Evolutionary conservation across 2,888 invertebrate genomes (phyloP).

Genomic region (Melinaea marsaeus): DNA sequence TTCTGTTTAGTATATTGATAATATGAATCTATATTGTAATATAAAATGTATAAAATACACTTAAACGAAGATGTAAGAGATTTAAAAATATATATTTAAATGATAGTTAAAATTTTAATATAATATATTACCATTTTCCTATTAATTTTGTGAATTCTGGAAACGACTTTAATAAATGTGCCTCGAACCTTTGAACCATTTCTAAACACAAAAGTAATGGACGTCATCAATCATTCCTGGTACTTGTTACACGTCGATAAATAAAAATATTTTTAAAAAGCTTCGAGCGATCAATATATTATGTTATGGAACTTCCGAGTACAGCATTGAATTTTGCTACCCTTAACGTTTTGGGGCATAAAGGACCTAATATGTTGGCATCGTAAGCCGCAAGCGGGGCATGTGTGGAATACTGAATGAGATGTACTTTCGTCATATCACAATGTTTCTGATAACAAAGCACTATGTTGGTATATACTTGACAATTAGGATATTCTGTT

Average conservation of each 20-base stretch:
- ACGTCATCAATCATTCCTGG: neutral
- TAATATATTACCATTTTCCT: neutral
- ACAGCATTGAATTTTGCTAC: slow-evolving; percentile 22
- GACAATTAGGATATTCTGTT: too few relatives aligned
- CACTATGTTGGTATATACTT: too few relatives aligned
- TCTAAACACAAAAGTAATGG: neutral
- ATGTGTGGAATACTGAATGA: slow-evolving; percentile 10
- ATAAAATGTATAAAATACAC: too few relatives aligned
- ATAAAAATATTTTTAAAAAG: neutral
- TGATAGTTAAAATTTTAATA: neutral
- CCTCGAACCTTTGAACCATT: neutral
- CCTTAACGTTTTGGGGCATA: slow-evolving; percentile 22
- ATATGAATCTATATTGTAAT: too few relatives aligned
- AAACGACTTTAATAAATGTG: slow-evolving; percentile 2
- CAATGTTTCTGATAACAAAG: too few relatives aligned
- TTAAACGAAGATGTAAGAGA: too few relatives aligned
- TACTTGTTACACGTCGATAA: neutral
- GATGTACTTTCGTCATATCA: too few relatives aligned
- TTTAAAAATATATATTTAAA: neutral
- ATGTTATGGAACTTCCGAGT: too few relatives aligned
- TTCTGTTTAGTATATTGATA: too few relatives aligned
- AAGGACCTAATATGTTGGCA: slow-evolving; percentile 26
- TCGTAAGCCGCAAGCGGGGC: slow-evolving; percentile 11
- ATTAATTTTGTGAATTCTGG: neutral
- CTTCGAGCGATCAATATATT: neutral